A percentile compares a stretch with the other conserved stretches of the same genome.
Conservation (phyloP, 2,797 vertebrate genomes). For the Cygnus olor region DNA sequence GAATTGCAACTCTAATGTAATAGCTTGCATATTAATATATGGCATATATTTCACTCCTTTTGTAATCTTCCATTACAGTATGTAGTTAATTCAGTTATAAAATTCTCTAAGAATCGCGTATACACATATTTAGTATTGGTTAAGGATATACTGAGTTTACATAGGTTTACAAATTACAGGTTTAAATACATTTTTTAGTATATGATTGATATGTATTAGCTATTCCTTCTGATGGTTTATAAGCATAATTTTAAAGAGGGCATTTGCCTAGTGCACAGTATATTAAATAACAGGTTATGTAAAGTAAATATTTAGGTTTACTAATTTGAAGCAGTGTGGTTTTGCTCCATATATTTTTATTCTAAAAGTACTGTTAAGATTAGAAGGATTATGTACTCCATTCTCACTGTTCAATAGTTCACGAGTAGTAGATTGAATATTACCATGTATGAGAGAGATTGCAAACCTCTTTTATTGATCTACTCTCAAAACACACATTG, state of each 20-base stretch:
- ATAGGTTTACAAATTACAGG: not conserved
- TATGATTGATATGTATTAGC: not conserved
- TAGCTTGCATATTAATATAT: not conserved
- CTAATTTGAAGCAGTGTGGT: not conserved
- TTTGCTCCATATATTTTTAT: not conserved
- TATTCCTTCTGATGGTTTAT: not conserved
- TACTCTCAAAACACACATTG: not conserved
- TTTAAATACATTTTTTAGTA: not conserved
- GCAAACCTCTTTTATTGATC: not conserved
- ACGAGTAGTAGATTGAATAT: not conserved
- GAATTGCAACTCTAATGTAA: not conserved
- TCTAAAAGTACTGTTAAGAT: not conserved
- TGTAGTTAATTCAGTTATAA: not conserved
- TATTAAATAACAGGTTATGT: not conserved
- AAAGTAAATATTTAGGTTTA: not conserved
- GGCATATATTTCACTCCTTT: not conserved
- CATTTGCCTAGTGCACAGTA: not conserved
- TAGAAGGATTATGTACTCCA: not conserved
- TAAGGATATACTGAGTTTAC: not conserved
- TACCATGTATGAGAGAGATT: not conserved
- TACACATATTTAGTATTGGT: not conserved
- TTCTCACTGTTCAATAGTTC: not conserved
- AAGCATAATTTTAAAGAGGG: not conserved
- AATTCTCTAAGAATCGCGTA: not conserved
- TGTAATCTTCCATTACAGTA: not conserved